A percentile compares a stretch with the other conserved stretches of the same genome.
These are phyloP conservation scores for Drosophila dives DNA, from an alignment of 2,888 invertebrate genomes.

Conservation along the genomic window DNA sequence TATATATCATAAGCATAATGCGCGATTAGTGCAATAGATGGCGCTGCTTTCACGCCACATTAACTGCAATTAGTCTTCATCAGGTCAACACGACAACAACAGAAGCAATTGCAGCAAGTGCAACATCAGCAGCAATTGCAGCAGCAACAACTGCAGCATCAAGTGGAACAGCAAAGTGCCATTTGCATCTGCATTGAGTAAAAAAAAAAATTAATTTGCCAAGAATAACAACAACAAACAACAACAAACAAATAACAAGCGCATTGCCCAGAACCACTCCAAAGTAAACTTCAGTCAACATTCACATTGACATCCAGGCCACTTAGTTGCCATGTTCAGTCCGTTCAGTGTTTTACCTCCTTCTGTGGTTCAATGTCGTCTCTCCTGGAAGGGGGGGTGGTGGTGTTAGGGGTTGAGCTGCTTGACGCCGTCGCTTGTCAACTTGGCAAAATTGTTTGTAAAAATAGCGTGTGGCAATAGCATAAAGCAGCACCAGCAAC, in stretches of 20 bases:
- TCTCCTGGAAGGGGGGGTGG: not conserved
- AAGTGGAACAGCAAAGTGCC: constrained; percentile 49
- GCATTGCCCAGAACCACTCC: constrained; percentile 39
- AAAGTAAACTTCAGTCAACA: constrained; percentile 43
- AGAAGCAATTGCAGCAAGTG: constrained; percentile 11
- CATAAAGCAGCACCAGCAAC: constrained; percentile 54
- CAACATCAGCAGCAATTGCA: constrained; percentile 53
- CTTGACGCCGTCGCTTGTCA: constrained; percentile 71
- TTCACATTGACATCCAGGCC: constrained; percentile 61
- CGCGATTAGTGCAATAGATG: constrained; percentile 53
- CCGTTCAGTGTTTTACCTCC: constrained; percentile 35
- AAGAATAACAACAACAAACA: not conserved
- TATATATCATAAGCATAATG: constrained; percentile 27
- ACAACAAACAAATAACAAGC: constrained; percentile 50
- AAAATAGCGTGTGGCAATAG: constrained; percentile 76
- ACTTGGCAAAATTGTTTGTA: constrained; percentile 77
- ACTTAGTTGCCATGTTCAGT: constrained; percentile 72
- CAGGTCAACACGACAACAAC: constrained; percentile 62
- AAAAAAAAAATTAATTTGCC: constrained; percentile 25
- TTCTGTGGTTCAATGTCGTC: constrained; percentile 66
- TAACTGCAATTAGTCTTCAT: constrained; percentile 77
- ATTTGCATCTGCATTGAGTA: constrained; percentile 42
- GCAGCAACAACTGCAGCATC: constrained; percentile 35
- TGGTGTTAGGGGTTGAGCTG: constrained; percentile 14
- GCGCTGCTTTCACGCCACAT: constrained; percentile 67